Evolutionary conservation across 2,113 vertebrate genomes (phyloP), one percentile per base, ranked within the genome.

Genomic region (Ranitomeya variabilis): DNA sequence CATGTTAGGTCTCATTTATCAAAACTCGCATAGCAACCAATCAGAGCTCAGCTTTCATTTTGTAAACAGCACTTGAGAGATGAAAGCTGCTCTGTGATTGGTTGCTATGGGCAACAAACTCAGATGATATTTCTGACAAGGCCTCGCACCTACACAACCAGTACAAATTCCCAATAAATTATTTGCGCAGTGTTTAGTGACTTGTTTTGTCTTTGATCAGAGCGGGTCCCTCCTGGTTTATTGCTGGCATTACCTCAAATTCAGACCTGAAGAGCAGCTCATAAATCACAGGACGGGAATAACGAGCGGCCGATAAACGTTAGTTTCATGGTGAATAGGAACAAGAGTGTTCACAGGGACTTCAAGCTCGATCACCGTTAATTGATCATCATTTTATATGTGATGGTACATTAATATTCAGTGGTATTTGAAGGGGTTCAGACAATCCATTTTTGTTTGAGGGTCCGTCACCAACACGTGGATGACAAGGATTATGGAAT

Each of bases 211-310:
- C 45, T 6, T 62, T 69, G 82, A 26, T 69, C 82, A 83, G 18
- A 51, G 64, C 64, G 7, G n/a, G 16, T 54, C 69, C 45, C 23
- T 16, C 9, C 11, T 23, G 19, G 21, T 71, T 71, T 85, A 71
- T 85, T 7, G 52, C 83, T 31, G 66, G 37, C 23, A 18, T 74
- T 83, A 55, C 82, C 64, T 67, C 67, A 62, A 83, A 83, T 66
- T 83, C 62, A 67, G 19, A 69, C 21, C 19, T 23, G 54, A 14
- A 67, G 45, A n/a, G 60, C 82, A 69, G 82, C 62, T 83, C 62
- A 83, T 83, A 51, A 83, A 83, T 66, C 23, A 52, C 37, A 21
- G 19, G 80, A 52, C 7, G 18, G 2, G 31, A 13, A 23, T 12
- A 55, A 0, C 23, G 5, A n/a, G 16, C 52, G 19, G 19, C 45